phyloP scores from a whole-genome alignment of 2,797 vertebrate species.

The Pipistrellus kuhlii region DNA sequence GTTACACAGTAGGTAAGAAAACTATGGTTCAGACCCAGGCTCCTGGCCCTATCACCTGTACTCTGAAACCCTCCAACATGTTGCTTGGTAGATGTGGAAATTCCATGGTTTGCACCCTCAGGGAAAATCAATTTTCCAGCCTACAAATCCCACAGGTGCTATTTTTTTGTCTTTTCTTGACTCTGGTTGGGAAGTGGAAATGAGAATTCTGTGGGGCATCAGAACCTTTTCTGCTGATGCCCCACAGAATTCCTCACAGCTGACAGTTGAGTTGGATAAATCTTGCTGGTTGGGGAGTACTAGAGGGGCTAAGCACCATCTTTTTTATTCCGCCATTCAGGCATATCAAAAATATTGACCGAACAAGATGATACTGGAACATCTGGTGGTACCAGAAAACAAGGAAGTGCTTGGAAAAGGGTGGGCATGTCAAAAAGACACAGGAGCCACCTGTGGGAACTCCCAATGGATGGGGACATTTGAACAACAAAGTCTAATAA shows the following conservation, averaged over 20 bases:
- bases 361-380: neutral
- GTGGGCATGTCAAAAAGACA: neutral
- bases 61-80: neutral
- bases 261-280: neutral
- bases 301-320: neutral
- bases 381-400: neutral
- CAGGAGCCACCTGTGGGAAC: neutral
- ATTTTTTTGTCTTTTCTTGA: neutral
- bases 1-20: neutral
- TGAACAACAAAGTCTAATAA: slow-evolving; percentile 29
- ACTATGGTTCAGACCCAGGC: neutral
- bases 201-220: neutral
- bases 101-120: neutral
- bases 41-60: neutral
- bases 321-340: neutral
- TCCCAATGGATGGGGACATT: neutral
- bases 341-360: neutral
- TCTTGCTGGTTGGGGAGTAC: neutral
- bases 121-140: neutral
- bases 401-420: neutral
- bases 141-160: neutral
- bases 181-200: neutral
- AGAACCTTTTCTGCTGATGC: neutral
- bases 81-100: neutral
- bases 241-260: too few relatives aligned